A percentile compares a stretch with the other conserved stretches of the same genome.
These are phyloP conservation scores for Dicyrtomina minuta DNA, from an alignment of 2,888 invertebrate genomes.

Conservation along the genomic window DNA sequence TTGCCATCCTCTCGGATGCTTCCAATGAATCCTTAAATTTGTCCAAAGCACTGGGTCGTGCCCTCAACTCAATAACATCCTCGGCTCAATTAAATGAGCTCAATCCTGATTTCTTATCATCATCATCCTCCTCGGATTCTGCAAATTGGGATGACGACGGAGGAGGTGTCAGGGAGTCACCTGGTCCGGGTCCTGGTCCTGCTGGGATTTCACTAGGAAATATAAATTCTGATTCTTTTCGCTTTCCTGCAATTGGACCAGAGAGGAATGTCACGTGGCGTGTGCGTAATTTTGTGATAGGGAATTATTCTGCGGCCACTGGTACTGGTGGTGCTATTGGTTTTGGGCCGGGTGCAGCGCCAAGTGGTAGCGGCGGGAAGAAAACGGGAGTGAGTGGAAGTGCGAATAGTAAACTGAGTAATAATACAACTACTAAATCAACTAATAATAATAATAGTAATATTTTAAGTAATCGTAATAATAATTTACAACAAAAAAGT, in stretches of 20 bases:
- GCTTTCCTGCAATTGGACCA: too few relatives aligned
- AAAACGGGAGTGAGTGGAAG: neutral
- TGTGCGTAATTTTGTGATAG: slow-evolving; percentile 23
- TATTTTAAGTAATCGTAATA: too few relatives aligned
- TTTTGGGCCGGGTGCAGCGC: neutral
- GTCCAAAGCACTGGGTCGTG: slow-evolving; percentile 45
- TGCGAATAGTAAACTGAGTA: neutral
- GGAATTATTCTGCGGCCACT: neutral
- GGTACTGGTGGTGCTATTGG: neutral
- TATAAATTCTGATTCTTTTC: too few relatives aligned
- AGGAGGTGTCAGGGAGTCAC: too few relatives aligned
- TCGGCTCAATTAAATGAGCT: slow-evolving; percentile 14
- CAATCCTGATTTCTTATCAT: neutral
- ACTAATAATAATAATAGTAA: neutral
- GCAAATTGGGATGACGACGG: too few relatives aligned
- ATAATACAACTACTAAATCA: neutral
- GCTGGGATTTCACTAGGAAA: too few relatives aligned
- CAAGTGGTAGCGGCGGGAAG: too few relatives aligned
- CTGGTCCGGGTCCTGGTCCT: too few relatives aligned
- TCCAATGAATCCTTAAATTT: slow-evolving; percentile 47
- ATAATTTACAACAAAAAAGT: too few relatives aligned
- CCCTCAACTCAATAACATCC: slow-evolving; percentile 46
- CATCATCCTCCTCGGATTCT: too few relatives aligned
- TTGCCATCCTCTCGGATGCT: slow-evolving; percentile 47
- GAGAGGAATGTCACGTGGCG: slow-evolving; percentile 25